A percentile compares a stretch with the other conserved stretches of the same genome.
Conservation (phyloP, 2,113 vertebrate species). For the Bufo gargarizans region DNA sequence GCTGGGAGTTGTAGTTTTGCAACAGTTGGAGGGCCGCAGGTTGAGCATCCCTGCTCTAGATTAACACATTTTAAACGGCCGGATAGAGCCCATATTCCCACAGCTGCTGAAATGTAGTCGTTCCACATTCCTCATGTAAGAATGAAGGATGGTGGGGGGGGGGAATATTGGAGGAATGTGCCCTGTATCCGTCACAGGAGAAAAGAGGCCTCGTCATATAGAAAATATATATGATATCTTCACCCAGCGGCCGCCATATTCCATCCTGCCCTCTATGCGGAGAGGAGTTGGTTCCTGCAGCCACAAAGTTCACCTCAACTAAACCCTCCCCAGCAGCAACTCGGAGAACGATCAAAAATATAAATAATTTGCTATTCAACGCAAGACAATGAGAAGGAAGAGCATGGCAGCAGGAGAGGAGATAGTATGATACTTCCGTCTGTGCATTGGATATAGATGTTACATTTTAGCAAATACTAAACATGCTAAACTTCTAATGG, state of each 20-base stretch:
- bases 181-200: neutral
- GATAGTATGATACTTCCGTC: too few species aligned
- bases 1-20: too few species aligned
- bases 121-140: constrained; percentile 27
- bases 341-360: too few species aligned
- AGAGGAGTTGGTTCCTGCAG: neutral
- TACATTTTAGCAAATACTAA: too few species aligned
- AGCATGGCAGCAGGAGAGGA: too few species aligned
- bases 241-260: neutral
- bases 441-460: too few species aligned
- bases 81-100: neutral
- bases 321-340: neutral
- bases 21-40: too few species aligned
- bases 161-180: neutral
- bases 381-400: too few species aligned
- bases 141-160: neutral
- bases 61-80: neutral
- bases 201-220: neutral
- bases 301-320: neutral
- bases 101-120: constrained; percentile 1
- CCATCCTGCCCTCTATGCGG: neutral
- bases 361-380: too few species aligned
- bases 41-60: neutral
- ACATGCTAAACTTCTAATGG: too few species aligned
- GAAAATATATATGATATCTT: neutral